phyloP scores from a whole-genome alignment of 2,888 invertebrate species.

The Apotomis capreana region DNA sequence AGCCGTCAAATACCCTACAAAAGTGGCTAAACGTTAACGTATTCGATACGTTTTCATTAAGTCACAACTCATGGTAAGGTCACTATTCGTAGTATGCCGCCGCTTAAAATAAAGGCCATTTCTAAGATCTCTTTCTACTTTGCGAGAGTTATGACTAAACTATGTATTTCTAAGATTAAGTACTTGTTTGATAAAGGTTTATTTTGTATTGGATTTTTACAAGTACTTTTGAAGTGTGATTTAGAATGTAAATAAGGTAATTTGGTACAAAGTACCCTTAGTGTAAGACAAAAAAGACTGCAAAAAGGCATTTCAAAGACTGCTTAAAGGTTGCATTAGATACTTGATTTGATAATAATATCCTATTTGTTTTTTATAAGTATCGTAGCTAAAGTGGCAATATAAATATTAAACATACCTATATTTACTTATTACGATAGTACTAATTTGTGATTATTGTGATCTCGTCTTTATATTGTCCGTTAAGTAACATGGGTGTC shows the following conservation, averaged over 20 bases:
- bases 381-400: background rate
- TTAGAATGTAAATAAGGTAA: background rate
- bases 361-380: background rate
- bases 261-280: background rate
- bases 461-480: background rate
- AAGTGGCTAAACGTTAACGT: too few relatives aligned
- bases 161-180: background rate
- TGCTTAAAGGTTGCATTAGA: background rate
- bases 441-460: background rate
- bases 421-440: too few relatives aligned
- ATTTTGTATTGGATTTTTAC: background rate
- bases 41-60: too few relatives aligned
- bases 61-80: too few relatives aligned
- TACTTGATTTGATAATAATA: background rate
- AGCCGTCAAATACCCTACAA: too few relatives aligned
- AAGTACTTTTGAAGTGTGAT: background rate
- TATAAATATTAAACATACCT: too few relatives aligned
- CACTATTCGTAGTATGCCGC: background rate
- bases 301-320: constrained; percentile 1
- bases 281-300: background rate
- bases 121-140: background rate
- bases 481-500: background rate
- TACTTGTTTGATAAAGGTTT: background rate
- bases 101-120: background rate
- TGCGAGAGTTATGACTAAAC: background rate